Percentiles rank a stretch among this genome's conserved stretches.
Conservation (phyloP, 2,797 vertebrate genomes). For the Ceryle rudis region DNA sequence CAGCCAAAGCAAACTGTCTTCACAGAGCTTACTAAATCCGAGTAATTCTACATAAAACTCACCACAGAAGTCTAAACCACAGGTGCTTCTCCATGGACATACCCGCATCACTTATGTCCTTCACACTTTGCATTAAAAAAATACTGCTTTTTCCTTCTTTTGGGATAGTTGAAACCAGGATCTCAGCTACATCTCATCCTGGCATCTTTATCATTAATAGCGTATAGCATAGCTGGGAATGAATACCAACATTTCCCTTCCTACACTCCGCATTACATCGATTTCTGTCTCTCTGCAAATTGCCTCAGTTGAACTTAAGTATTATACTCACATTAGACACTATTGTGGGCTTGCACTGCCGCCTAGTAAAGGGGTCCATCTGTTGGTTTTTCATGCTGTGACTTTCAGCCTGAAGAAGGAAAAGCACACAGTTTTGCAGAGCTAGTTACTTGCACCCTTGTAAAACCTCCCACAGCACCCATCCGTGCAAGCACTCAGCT, state of each 20-base stretch:
- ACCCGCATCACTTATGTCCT: not conserved
- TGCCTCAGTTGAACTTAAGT: not conserved
- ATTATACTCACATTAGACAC: slow-evolving; percentile 92
- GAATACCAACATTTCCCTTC: not conserved
- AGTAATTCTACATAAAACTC: not conserved
- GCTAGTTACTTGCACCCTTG: not conserved
- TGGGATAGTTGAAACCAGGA: not conserved
- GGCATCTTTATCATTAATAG: not conserved
- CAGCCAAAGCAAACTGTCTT: not conserved
- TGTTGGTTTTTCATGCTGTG: slow-evolving; percentile 96
- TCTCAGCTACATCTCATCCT: not conserved
- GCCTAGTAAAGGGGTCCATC: slow-evolving; percentile 98
- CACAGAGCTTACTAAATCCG: not conserved
- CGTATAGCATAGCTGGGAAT: not conserved
- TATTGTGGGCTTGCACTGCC: slow-evolving; percentile 99
- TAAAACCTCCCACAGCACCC: not conserved
- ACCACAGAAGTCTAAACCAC: not conserved
- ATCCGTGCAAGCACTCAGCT: not conserved
- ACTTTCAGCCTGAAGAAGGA: slow-evolving; percentile 89
- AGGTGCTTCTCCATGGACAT: not conserved
- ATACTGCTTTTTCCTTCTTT: not conserved
- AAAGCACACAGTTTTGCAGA: not conserved
- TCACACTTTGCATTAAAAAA: not conserved
- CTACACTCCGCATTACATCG: not conserved
- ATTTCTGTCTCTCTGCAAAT: not conserved